Conservation (phyloP, 2,888 invertebrate species). For the Stramonita haemastoma region DNA sequence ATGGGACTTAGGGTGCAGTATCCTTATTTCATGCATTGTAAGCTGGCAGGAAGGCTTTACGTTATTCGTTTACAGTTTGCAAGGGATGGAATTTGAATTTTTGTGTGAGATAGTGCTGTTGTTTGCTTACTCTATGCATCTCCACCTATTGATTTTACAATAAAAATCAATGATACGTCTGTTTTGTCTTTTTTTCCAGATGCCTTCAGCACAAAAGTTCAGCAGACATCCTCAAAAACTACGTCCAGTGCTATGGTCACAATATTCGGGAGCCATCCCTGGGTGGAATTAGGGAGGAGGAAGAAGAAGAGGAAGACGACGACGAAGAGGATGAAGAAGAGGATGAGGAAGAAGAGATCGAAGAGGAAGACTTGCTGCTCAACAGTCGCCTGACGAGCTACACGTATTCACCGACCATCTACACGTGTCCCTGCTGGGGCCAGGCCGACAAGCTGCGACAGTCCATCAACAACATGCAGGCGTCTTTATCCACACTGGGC, state of each 20-base stretch:
- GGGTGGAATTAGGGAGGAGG: conserved; percentile 49
- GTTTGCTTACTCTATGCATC: no score
- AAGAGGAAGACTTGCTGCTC: conserved; percentile 27
- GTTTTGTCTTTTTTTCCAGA: neutral
- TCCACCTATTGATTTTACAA: no score
- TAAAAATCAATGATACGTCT: no score
- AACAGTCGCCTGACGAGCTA: neutral
- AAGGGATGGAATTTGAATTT: no score
- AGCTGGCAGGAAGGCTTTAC: no score
- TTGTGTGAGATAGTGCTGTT: no score
- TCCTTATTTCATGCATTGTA: no score
- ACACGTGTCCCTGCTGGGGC: conserved; percentile 24
- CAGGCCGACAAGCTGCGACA: conserved; percentile 21
- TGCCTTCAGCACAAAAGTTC: conserved; percentile 14
- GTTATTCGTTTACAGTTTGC: no score
- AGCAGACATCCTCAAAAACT: neutral
- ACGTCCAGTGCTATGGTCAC: conserved; percentile 41
- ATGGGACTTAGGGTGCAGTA: no score
- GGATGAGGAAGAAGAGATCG: conserved; percentile 47
- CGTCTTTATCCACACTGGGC: conserved; percentile 16
- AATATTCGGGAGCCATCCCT: conserved; percentile 41
- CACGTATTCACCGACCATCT: conserved; percentile 18
- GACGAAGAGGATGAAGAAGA: conserved; percentile 49
- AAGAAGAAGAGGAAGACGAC: conserved; percentile 38
- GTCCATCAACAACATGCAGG: conserved; percentile 4